Evolutionary conservation across 2,113 vertebrate species (phyloP), one percentile per base, ranked within the genome.

Genomic region (Motacilla tschutschensis): DNA sequence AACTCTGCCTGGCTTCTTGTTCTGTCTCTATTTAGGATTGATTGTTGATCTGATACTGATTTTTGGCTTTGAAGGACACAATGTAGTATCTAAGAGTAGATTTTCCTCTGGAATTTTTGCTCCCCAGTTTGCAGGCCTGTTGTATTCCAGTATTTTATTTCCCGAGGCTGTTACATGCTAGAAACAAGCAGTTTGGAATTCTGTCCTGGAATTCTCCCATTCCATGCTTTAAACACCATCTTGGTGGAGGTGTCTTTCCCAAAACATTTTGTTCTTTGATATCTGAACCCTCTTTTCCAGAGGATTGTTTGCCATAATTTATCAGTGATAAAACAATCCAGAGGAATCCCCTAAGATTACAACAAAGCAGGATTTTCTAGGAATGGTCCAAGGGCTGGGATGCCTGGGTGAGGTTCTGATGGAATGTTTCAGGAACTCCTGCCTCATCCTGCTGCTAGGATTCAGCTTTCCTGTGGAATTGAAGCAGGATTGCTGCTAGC

Each of bases 401-500:
- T 62, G 28, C 12, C 8, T 47, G 50, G 19, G 6, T 48, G 10
- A 44, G 19, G 17, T 36, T 48, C 14, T 58, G 22, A 31, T 36
- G 25, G 58, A 67, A 22, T 12, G 2, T 9, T 14, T 8, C 46
- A 63, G 80, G 62, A 40, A 17, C 14, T 29, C 13, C 28, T 79
- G 16, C 11, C 19, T 40, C 62, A 63, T 48, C 25, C 73, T 19
- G 2, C 29, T 59, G 22, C 12, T 57, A 0, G 9, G 0, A 21
- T 29, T 26, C 38, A 2, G 6, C 4, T 15, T 16, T 59, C 33
- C 18, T 29, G 3, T 0, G 28, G 14, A 16, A 44, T 15, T 22
- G 25, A 5, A 2, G 17, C 6, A 4, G 41, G 57, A 28, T 41
- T 15, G 2, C 4, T 36, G 9, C 22, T 12, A 0, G 6, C 0